Evolutionary conservation across 2,113 vertebrate genomes (phyloP).

Genomic region (Hypocryptadius cinnamomeus): DNA sequence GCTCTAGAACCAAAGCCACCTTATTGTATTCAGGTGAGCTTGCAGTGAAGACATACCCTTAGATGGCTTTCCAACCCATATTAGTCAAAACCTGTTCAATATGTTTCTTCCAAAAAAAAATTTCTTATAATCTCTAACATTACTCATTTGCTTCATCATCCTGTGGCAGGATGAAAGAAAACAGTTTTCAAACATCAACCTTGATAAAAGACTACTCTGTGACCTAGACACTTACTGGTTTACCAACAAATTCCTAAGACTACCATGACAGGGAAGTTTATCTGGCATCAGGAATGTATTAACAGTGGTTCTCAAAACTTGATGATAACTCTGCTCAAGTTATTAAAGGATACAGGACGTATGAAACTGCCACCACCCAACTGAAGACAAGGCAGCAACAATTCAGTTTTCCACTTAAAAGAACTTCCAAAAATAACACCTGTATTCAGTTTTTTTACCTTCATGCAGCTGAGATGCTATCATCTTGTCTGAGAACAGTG

Average conservation of each 20-base stretch:
- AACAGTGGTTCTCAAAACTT: not conserved
- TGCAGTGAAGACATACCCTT: not conserved
- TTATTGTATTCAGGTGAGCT: not conserved
- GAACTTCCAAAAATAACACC: not conserved
- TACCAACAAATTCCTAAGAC: not conserved
- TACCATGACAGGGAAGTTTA: not conserved
- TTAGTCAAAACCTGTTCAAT: not conserved
- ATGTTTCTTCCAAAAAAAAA: not conserved
- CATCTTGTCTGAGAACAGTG: rapidly evolving
- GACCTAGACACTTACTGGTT: not conserved
- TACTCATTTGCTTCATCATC: not conserved
- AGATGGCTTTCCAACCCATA: not conserved
- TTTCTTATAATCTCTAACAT: not conserved
- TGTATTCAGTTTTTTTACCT: not conserved
- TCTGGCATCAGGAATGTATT: not conserved
- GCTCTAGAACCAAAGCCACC: not conserved
- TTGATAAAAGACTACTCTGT: not conserved
- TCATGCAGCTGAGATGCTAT: not conserved
- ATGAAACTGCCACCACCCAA: not conserved
- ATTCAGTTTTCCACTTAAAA: not conserved
- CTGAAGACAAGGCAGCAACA: not conserved
- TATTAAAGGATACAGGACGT: not conserved
- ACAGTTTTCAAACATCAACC: not conserved
- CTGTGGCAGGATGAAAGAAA: not conserved
- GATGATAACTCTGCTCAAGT: not conserved